These are phyloP conservation scores for Subacronicta megacephala DNA, from an alignment of 2,888 invertebrate genomes.

Conservation along the genomic window DNA sequence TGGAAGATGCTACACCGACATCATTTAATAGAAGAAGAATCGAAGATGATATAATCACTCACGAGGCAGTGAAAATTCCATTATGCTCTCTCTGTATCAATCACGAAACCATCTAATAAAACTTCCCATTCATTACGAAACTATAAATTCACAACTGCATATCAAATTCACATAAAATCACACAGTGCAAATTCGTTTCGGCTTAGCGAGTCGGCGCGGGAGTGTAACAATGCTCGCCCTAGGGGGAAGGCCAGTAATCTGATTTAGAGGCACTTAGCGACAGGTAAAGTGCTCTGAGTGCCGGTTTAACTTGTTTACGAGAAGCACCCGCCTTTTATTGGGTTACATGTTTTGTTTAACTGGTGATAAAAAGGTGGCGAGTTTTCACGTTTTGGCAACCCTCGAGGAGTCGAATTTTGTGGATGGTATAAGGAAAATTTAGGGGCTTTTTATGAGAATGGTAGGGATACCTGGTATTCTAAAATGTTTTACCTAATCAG, in stretches of 20 bases:
- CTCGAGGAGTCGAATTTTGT: background rate
- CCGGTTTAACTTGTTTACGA: conserved; percentile 67
- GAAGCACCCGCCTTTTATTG: conserved; percentile 51
- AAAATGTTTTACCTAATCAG: too few species aligned
- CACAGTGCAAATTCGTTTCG: conserved; percentile 51
- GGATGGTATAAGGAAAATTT: background rate
- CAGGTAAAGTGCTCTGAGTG: conserved; percentile 82
- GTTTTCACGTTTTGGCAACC: conserved; percentile 5
- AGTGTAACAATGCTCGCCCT: conserved; percentile 38
- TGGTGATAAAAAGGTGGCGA: conserved; percentile 23
- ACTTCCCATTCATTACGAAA: background rate
- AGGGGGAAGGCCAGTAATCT: conserved; percentile 69
- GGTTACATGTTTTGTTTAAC: conserved; percentile 35
- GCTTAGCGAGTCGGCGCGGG: conserved; percentile 52
- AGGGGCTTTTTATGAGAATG: background rate
- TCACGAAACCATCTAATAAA: too few species aligned
- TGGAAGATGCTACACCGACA: too few species aligned
- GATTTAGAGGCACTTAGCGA: conserved; percentile 79
- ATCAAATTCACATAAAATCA: conserved; percentile 17
- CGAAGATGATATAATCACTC: too few species aligned
- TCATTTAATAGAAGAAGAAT: too few species aligned
- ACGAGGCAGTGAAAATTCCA: background rate
- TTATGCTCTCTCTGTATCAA: too few species aligned
- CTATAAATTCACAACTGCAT: conserved; percentile 9
- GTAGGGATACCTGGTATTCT: too few species aligned